These are phyloP conservation scores for Parnassius orleans DNA, from an alignment of 2,888 invertebrate species.

Conservation along the genomic window DNA sequence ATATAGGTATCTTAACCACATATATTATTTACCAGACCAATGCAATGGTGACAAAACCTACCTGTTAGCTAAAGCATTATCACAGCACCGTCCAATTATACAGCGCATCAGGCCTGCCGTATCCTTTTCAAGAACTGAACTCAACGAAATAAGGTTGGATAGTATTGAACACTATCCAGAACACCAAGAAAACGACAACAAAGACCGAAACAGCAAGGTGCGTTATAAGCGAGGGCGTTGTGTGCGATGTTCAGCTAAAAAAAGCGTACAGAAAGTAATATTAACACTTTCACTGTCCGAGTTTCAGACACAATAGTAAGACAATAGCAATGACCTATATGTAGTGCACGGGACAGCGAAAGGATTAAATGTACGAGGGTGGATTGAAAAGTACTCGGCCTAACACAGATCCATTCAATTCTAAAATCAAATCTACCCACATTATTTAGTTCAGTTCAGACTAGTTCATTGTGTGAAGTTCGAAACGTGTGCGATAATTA, in stretches of 20 bases:
- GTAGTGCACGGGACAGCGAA: too few species aligned
- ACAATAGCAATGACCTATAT: too few species aligned
- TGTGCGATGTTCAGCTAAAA: not conserved
- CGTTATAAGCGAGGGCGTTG: not conserved
- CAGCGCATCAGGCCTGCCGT: conserved; percentile 3
- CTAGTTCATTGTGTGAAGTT: too few species aligned
- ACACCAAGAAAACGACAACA: not conserved
- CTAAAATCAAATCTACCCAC: too few species aligned
- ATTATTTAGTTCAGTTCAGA: too few species aligned
- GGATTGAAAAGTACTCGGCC: too few species aligned
- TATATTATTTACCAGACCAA: conserved; percentile 15
- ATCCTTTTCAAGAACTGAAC: not conserved
- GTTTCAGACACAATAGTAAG: too few species aligned
- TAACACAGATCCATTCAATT: too few species aligned
- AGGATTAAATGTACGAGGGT: too few species aligned
- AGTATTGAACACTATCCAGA: conserved; percentile 1
- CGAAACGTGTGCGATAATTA: too few species aligned
- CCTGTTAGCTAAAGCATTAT: not conserved
- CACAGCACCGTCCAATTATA: not conserved
- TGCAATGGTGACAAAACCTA: not conserved
- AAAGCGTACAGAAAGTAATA: not conserved
- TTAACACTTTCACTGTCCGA: not conserved
- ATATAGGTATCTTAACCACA: conserved; percentile 16
- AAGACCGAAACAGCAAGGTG: not conserved
- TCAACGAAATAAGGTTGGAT: not conserved